These are phyloP conservation scores for Aurelia coerulea DNA, from an alignment of 30 jellyfish, hydroid and myxozoan species.

Conservation along the genomic window DNA sequence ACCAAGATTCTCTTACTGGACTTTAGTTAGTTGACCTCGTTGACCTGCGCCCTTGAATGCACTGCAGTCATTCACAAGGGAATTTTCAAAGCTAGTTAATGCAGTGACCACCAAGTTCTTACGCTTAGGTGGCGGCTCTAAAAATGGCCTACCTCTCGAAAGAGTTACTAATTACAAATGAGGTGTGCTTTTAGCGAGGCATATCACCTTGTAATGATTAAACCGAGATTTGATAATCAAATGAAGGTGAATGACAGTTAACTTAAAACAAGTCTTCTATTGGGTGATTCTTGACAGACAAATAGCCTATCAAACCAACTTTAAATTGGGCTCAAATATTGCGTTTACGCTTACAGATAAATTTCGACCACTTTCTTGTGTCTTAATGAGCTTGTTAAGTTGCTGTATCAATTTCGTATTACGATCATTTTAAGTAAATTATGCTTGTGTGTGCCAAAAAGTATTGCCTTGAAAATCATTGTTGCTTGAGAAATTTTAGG, in stretches of 20 bases:
- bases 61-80: conserved; percentile 17
- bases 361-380: conserved; percentile 25
- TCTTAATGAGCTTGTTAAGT: conserved; percentile 16
- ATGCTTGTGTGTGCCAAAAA: no score
- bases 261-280: conserved; percentile 8
- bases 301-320: conserved; percentile 14
- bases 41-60: conserved; percentile 4
- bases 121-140: conserved; percentile 8
- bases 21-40: not conserved
- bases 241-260: conserved; percentile 46
- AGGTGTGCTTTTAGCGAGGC: conserved; percentile 28
- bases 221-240: conserved; percentile 40
- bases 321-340: conserved; percentile 33
- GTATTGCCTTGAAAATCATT: no score
- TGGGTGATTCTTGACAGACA: conserved; percentile 32
- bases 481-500: no score
- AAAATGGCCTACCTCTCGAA: not conserved
- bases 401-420: not conserved
- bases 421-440: no score
- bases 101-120: conserved; percentile 21
- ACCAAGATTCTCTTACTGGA: no score
- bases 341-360: conserved; percentile 8
- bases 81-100: conserved; percentile 35
- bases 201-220: conserved; percentile 32
- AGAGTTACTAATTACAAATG: conserved; percentile 29